A percentile compares a stretch with the other conserved stretches of the same genome.
phyloP scores from a whole-genome alignment of 2,113 vertebrate genomes.

The Blennius ocellaris region DNA sequence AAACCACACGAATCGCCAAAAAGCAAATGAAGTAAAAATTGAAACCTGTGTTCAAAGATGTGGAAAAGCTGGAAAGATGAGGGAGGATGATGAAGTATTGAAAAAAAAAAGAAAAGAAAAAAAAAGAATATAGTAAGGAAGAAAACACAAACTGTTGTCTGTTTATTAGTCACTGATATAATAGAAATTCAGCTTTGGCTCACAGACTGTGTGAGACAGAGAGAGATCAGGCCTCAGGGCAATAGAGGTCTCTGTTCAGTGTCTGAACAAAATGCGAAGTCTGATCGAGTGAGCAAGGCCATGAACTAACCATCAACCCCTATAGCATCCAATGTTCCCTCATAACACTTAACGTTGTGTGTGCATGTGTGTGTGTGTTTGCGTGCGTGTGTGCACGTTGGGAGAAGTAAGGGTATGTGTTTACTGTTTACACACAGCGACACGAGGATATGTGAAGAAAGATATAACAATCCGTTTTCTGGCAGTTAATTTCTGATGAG shows the following conservation, averaged over 20 bases:
- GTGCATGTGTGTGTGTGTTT: constrained; percentile 1
- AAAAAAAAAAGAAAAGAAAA: no score
- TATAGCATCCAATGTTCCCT: constrained; percentile 48
- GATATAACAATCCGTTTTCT: constrained; percentile 21
- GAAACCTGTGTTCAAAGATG: neutral
- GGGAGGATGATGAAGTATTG: constrained; percentile 7
- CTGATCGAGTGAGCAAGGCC: constrained; percentile 70
- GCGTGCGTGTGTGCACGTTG: neutral
- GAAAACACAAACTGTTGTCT: neutral
- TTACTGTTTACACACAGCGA: no score
- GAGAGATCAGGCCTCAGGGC: constrained; percentile 55
- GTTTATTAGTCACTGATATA: constrained; percentile 45
- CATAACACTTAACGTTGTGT: constrained; percentile 34
- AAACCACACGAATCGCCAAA: neutral
- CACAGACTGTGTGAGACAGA: constrained; percentile 43
- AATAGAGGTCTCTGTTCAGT: constrained; percentile 70
- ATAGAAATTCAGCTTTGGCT: constrained; percentile 51
- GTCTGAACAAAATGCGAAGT: constrained; percentile 74
- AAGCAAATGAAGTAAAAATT: constrained; percentile 8
- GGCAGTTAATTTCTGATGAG: constrained; percentile 14
- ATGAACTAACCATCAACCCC: constrained; percentile 66
- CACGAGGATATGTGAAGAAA: constrained; percentile 17
- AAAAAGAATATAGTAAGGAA: constrained; percentile 16
- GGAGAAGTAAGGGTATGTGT: no score
- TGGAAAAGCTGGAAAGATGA: neutral